These are phyloP conservation scores for Gastrophryne carolinensis DNA, from an alignment of 2,797 vertebrate genomes.

Conservation along the genomic window DNA sequence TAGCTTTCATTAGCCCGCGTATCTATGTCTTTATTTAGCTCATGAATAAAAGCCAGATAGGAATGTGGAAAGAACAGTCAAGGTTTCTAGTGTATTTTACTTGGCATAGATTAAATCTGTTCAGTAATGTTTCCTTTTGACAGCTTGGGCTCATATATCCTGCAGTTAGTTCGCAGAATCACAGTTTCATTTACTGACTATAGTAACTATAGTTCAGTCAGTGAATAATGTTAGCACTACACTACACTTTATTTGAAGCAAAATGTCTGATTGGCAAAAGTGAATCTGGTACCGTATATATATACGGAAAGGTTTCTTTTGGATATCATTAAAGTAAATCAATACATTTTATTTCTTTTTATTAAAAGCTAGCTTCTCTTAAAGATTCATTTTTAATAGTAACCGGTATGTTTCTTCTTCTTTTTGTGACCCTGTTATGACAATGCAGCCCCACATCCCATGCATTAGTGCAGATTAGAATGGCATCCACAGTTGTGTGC, in stretches of 20 bases:
- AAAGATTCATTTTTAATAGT: not conserved
- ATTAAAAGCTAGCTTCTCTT: not conserved
- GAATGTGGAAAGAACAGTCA: not conserved
- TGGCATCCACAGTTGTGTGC: too few relatives aligned
- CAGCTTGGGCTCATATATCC: not conserved
- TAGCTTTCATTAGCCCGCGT: too few relatives aligned
- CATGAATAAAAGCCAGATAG: not conserved
- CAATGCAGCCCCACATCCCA: too few relatives aligned
- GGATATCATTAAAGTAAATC: too few relatives aligned
- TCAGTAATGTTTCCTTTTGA: not conserved
- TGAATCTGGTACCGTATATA: too few relatives aligned
- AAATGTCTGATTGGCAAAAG: not conserved
- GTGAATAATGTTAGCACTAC: not conserved
- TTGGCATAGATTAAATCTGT: not conserved
- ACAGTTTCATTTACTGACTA: slow-evolving; percentile 6
- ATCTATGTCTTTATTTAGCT: too few relatives aligned
- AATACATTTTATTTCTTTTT: too few relatives aligned
- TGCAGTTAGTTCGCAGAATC: not conserved
- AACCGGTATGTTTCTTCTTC: not conserved
- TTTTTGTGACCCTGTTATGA: too few relatives aligned
- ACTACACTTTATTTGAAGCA: not conserved
- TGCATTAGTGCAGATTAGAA: too few relatives aligned
- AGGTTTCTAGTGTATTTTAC: not conserved
- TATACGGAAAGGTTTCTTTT: too few relatives aligned
- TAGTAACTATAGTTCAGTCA: not conserved